Evolutionary conservation across 2,888 invertebrate genomes (phyloP).

Genomic region (Sialis fuliginosa): DNA sequence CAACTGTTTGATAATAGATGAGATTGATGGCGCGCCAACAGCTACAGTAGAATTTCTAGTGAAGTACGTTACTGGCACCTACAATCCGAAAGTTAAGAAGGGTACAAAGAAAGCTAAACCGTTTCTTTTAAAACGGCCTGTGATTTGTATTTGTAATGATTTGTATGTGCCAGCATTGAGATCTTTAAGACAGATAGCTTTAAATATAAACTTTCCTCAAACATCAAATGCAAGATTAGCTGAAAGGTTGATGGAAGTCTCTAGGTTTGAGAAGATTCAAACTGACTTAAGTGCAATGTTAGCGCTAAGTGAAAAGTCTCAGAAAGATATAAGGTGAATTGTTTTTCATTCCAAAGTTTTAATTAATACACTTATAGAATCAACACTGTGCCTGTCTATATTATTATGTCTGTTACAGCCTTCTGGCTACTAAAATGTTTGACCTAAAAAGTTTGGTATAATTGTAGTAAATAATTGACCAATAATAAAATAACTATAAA

Average conservation of each 20-base stretch:
- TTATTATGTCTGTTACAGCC: no score
- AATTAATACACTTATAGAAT: no score
- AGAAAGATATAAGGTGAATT: slow-evolving; percentile 52
- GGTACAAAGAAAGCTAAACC: slow-evolving; percentile 32
- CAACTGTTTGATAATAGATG: slow-evolving; percentile 86
- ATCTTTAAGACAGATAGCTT: slow-evolving; percentile 56
- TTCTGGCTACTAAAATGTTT: no score
- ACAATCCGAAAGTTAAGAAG: slow-evolving; percentile 22
- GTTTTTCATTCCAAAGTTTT: no score
- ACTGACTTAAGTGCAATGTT: slow-evolving; percentile 52
- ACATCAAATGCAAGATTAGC: slow-evolving; percentile 35
- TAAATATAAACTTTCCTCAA: slow-evolving; percentile 53
- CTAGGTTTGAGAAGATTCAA: slow-evolving; percentile 43
- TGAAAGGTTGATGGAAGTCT: slow-evolving; percentile 50
- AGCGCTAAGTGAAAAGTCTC: slow-evolving; percentile 65
- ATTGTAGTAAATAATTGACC: no score
- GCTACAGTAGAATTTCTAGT: slow-evolving; percentile 75
- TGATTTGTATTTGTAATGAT: slow-evolving; percentile 97
- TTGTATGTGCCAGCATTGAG: slow-evolving; percentile 75
- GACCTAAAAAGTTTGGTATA: no score
- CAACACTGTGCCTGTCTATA: no score
- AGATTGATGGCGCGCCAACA: slow-evolving; percentile 91
- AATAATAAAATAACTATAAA: no score
- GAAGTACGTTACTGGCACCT: slow-evolving; percentile 52
- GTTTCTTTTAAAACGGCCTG: slow-evolving; percentile 59